Conservation (phyloP, 2,113 vertebrate species). For the Limanda limanda region DNA sequence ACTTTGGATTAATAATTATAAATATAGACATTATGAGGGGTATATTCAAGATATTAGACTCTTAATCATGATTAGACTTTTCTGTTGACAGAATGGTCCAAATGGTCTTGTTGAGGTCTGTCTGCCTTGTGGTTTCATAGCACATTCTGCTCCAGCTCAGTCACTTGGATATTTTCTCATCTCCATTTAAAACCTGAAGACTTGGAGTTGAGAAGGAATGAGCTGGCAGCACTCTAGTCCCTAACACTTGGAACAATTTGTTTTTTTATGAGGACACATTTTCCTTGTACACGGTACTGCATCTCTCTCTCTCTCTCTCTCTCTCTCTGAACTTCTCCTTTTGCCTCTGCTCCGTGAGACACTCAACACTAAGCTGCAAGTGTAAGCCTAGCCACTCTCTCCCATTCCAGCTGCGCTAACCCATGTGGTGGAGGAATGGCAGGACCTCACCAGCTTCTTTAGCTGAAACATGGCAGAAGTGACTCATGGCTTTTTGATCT, state of each 20-base stretch:
- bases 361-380: constrained; percentile 53
- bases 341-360: constrained; percentile 46
- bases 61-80: constrained; percentile 59
- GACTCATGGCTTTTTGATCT: constrained; percentile 75
- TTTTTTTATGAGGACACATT: constrained; percentile 6
- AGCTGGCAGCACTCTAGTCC: constrained; percentile 75
- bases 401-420: constrained; percentile 82
- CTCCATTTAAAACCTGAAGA: constrained; percentile 62
- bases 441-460: constrained; percentile 64
- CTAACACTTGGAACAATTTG: constrained; percentile 55
- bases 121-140: constrained; percentile 7
- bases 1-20: no score
- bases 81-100: constrained; percentile 71
- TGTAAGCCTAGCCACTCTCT: constrained; percentile 82
- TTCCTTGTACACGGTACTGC: constrained; percentile 25
- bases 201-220: constrained; percentile 56
- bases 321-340: constrained; percentile 40
- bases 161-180: constrained; percentile 60
- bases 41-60: no score
- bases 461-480: constrained; percentile 83
- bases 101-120: constrained; percentile 23
- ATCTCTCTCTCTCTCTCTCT: constrained; percentile 33
- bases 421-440: constrained; percentile 83
- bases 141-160: constrained; percentile 73
- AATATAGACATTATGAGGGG: no score